phyloP scores from a whole-genome alignment of 1,140 invertebrate species.

The Scaptomyza montana region DNA sequence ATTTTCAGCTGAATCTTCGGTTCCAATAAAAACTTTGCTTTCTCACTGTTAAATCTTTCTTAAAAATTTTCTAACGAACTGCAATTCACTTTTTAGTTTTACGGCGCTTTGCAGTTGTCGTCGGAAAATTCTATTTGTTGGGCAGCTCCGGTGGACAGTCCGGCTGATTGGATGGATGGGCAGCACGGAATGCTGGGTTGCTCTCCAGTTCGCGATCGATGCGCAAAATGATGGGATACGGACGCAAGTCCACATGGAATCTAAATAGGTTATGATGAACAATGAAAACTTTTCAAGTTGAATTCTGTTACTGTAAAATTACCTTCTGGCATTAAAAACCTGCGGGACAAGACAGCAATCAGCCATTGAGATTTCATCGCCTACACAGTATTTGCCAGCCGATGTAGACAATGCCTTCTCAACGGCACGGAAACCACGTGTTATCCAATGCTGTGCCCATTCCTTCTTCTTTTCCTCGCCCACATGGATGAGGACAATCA shows the following conservation, averaged over 20 bases:
- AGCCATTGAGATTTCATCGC: slow-evolving; percentile 96
- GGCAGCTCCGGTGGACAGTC: slow-evolving; percentile 94
- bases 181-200: slow-evolving; percentile 93
- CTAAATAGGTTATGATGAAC: slow-evolving; percentile 65
- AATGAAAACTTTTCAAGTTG: neutral
- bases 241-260: slow-evolving; percentile 95
- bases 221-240: slow-evolving; percentile 94
- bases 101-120: slow-evolving; percentile 82
- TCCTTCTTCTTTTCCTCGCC: slow-evolving; percentile 93
- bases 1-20: slow-evolving; percentile 18
- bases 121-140: slow-evolving; percentile 86
- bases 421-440: slow-evolving; percentile 93
- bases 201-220: slow-evolving; percentile 94
- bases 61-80: slow-evolving; percentile 66
- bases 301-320: slow-evolving; percentile 5
- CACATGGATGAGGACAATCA: slow-evolving; percentile 93
- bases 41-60: slow-evolving; percentile 31
- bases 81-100: slow-evolving; percentile 82
- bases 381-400: slow-evolving; percentile 97
- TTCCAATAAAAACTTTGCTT: slow-evolving; percentile 15
- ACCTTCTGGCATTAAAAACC: slow-evolving; percentile 94
- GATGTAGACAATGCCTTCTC: slow-evolving; percentile 93
- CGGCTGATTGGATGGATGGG: slow-evolving; percentile 94
- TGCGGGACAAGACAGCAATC: slow-evolving; percentile 98
- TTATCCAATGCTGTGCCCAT: slow-evolving; percentile 97